Evolutionary conservation across 2,797 vertebrate genomes (phyloP).

Genomic region (Hylomyscus alleni): DNA sequence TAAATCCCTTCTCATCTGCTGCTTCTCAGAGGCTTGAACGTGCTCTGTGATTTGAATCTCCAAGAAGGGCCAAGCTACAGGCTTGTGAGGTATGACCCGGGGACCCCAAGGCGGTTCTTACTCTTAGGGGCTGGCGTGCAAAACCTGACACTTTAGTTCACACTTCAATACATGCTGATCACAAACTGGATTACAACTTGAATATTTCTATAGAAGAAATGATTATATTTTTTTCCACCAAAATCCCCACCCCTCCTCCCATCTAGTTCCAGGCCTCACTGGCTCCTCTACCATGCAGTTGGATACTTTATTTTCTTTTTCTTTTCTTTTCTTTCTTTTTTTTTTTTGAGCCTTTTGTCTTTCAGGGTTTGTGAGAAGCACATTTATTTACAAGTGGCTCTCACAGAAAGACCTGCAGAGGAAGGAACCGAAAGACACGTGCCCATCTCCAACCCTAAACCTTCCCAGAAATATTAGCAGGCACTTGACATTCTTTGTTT

Average conservation of each 20-base stretch:
- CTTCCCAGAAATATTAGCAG: not conserved
- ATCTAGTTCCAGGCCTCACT: not conserved
- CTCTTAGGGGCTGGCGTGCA: not conserved
- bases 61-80: not conserved
- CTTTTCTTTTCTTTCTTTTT: not conserved
- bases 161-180: not conserved
- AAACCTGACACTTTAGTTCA: not conserved
- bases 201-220: not conserved
- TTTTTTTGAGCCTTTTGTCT: not conserved
- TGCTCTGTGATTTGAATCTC: not conserved
- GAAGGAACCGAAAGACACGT: not conserved
- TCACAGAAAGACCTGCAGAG: not conserved
- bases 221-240: not conserved
- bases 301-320: too few species aligned
- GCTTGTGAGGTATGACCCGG: not conserved
- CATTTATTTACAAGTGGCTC: not conserved
- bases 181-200: not conserved
- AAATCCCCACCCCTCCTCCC: not conserved
- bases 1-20: not conserved
- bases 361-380: not conserved
- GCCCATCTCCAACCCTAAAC: too few species aligned
- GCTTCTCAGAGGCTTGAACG: not conserved
- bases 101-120: not conserved
- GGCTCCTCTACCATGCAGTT: not conserved
- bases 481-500: not conserved